phyloP scores from a whole-genome alignment of 2,888 invertebrate species.

The Acrocyrtus sp. region DNA sequence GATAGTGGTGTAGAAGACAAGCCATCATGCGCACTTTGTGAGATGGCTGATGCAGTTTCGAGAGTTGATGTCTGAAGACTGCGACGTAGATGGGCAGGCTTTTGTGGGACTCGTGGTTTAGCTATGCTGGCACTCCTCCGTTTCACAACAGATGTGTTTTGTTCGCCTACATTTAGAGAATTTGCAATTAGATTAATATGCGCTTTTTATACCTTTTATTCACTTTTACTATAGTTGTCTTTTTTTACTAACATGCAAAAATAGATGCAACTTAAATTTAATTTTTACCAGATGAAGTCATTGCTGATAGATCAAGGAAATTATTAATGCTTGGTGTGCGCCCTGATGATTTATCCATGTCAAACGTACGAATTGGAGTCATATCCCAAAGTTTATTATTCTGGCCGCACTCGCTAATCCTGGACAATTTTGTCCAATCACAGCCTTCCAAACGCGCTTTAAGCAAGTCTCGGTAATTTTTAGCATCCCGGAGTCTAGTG shows the following conservation, averaged over 20 bases:
- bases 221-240: no score
- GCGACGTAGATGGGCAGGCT: no score
- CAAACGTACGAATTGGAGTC: slow-evolving; percentile 17
- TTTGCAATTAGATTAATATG: no score
- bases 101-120: background rate
- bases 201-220: no score
- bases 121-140: background rate
- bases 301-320: slow-evolving; percentile 19
- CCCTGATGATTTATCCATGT: slow-evolving; percentile 22
- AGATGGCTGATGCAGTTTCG: no score
- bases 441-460: background rate
- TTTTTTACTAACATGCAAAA: background rate
- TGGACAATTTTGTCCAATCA: slow-evolving; percentile 31
- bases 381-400: slow-evolving; percentile 12
- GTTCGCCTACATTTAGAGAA: background rate
- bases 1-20: no score
- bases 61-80: no score
- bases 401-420: background rate
- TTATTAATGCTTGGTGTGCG: slow-evolving; percentile 27
- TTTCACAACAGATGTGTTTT: background rate
- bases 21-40: no score
- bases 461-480: background rate
- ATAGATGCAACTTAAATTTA: no score
- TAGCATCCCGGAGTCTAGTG: background rate
- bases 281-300: slow-evolving; percentile 6